Base-by-base conservation (phyloP, 2,888 invertebrate genomes). In the Cheilosia urbana region DNA sequence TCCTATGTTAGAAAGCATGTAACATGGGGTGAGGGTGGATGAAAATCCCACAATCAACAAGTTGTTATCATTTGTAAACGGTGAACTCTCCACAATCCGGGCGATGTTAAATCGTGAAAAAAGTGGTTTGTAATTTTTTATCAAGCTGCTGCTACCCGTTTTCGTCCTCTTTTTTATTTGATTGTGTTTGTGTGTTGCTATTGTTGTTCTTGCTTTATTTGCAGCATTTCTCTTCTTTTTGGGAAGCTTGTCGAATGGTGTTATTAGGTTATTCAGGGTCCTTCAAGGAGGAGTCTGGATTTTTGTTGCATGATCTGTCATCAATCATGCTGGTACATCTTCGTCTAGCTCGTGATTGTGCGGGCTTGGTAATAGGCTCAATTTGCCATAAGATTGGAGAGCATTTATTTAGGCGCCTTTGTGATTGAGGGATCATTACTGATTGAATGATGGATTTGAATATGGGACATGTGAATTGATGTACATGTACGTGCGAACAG, bases 11-110 rank as follows among this genome's bases (percentile, higher is more conserved):
- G 72, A 80, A 71, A 73, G 37, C 34, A 51, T 24, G 45, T 60
- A 34, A 55, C 11, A 40, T 27, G 65, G 63, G 42, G n/a, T 69
- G 58, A 45, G 81, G 81, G 81, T 81, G 82, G 87, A 37, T 11
- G 37, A 11, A 87, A 82, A 87, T 81, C 81, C 77, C 78, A 87
- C 88, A 87, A 88, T 88, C 88, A 88, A 88, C 88, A 88, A 88
- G 88, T 88, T 88, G 88, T 88, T 88, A 88, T 88, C 88, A 88
- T 88, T 88, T 88, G 88, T 88, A 88, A 88, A 88, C 88, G 88
- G 87, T 88, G 88, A 88, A 88, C 88, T 88, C 88, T 88, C 88
- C 82, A 82, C 81, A 81, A 87, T 87, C 82, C 88, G 83, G 87
- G 88, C 87, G 78, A 87, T 88, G 88, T 88, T 87, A 88, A 88